Evolutionary conservation across 2,113 vertebrate species (phyloP), one percentile per base, ranked within the genome.

Genomic region (Fregetta grallaria): DNA sequence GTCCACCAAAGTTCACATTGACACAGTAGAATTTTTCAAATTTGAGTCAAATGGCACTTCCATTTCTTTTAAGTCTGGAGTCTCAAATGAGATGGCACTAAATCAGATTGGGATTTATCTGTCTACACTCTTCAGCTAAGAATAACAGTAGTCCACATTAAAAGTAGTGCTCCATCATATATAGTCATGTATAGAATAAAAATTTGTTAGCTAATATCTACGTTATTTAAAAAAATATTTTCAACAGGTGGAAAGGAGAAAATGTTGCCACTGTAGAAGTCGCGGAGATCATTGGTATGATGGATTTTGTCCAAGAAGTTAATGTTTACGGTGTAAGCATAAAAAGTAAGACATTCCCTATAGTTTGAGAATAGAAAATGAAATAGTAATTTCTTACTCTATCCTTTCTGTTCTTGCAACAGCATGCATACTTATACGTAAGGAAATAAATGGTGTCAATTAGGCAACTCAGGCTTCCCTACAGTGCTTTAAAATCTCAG

Each of bases 231-330:
- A 74, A 56, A 73, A 92, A 40, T 74, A 32, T 68, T 78, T 75
- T 71, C 55, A 50, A 68, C 86, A 98, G 98, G 88, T 99, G 98
- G 98, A 99, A 99, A 97, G 98, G 98, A 80, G 98, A 99, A 97
- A 98, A 98, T 49, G 98, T 98, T 79, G 98, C 98, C 25, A 98
- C 98, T 56, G 96, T 95, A 67, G 98, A 99, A 96, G 98, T 98
- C 25, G 74, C 93, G 1, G 98, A 98, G 74, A 55, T 98, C 85
- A 72, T 98, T 63, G 62, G 95, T 23, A 89, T 96, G 90, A 34
- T 98, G 68, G 97, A 98, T 76, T 98, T 97, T 61, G 84, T 99
- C 50, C 96, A 98, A 83, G 98, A 99, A 90, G 98, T 96, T 17
- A 98, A 98, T 30, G 96, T 98, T 62, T 99, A 98, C 2, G 98